Evolutionary conservation across 1,140 invertebrate species (phyloP).

Genomic region (Calosoma granatense): DNA sequence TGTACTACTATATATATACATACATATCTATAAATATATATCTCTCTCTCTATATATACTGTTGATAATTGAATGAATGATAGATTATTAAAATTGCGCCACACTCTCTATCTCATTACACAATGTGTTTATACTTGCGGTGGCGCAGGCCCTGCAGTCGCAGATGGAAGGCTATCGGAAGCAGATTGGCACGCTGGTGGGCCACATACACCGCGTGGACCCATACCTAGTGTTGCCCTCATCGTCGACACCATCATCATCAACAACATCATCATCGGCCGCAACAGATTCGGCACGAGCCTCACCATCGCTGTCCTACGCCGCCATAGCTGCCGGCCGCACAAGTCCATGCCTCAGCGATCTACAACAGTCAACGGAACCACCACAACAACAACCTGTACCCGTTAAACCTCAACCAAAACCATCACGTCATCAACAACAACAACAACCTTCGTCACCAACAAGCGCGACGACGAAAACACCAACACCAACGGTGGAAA

Average conservation of each 20-base stretch:
- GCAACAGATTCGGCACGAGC: conserved; percentile 23
- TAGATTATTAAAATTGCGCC: too few species aligned
- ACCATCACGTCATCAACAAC: conserved; percentile 16
- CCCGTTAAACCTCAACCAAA: conserved; percentile 19
- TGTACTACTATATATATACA: too few species aligned
- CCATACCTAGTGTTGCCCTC: conserved; percentile 49
- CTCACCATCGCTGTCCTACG: conserved; percentile 40
- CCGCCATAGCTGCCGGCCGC: conserved; percentile 42
- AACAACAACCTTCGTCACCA: not conserved
- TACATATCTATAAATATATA: not conserved
- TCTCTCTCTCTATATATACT: not conserved
- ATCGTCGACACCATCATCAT: conserved; percentile 30
- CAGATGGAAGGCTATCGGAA: conserved; percentile 51
- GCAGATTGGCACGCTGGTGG: conserved; percentile 54
- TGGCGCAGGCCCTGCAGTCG: conserved; percentile 57
- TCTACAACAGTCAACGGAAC: conserved; percentile 27
- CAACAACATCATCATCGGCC: conserved; percentile 28
- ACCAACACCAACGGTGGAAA: not conserved
- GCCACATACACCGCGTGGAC: conserved; percentile 60
- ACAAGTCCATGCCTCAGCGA: conserved; percentile 35
- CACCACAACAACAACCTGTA: conserved; percentile 28
- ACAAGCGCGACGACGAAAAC: not conserved
- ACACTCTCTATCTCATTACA: not conserved
- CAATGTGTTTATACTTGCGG: conserved; percentile 3
- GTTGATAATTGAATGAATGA: not conserved